These are phyloP conservation scores for Calephelis nemesis DNA, from an alignment of 1,140 invertebrate species.

Conservation along the genomic window DNA sequence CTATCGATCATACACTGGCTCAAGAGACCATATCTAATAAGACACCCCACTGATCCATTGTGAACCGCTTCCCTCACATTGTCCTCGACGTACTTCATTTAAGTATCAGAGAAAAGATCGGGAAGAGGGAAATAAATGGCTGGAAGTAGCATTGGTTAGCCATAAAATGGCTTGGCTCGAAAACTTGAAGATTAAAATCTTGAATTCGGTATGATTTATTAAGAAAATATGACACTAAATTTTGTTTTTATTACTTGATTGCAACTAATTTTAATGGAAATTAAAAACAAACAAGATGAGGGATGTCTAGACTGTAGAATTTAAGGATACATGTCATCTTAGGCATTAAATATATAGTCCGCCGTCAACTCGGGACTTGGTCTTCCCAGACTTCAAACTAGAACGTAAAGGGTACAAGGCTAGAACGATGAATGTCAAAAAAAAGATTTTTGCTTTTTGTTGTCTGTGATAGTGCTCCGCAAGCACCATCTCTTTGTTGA, in stretches of 20 bases:
- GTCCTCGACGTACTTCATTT: conserved; percentile 23
- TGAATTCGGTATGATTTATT: conserved; percentile 9
- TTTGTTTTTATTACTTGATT: conserved; percentile 3
- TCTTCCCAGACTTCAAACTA: no score
- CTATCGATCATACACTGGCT: conserved; percentile 21
- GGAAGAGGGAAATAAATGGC: conserved; percentile 23
- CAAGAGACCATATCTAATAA: conserved; percentile 23
- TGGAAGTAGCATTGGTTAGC: conserved; percentile 17
- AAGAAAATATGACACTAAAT: conserved; percentile 8
- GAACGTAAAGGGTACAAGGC: no score
- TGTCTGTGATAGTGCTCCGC: no score
- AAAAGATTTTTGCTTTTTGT: no score
- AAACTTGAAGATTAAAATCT: conserved; percentile 14
- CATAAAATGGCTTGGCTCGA: conserved; percentile 19
- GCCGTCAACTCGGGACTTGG: no score
- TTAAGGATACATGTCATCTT: no score
- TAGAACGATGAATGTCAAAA: no score
- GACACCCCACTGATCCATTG: conserved; percentile 14
- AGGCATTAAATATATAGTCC: no score
- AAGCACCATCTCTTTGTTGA: no score
- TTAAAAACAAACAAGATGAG: no score
- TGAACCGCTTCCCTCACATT: conserved; percentile 20
- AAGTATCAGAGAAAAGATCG: conserved; percentile 25
- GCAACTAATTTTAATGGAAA: no score
- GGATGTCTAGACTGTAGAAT: no score